These are phyloP conservation scores for Petrosia ficiformis DNA, from an alignment of 37 sponge, comb jelly and placozoan genomes.

Conservation along the genomic window DNA sequence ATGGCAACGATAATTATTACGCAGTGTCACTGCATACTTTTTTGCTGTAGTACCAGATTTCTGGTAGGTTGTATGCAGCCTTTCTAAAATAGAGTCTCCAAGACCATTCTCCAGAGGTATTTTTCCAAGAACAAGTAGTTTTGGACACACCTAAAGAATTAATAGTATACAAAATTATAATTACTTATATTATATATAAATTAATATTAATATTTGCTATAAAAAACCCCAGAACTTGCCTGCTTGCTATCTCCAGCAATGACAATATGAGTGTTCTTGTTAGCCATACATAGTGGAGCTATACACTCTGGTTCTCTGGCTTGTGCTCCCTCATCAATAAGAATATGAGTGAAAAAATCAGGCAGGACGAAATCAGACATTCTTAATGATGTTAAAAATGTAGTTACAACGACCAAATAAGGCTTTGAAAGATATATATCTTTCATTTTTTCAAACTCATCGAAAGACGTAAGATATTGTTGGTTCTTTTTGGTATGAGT, in stretches of 20 bases:
- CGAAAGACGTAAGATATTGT: neutral
- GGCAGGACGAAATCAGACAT: neutral
- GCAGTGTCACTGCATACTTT: neutral
- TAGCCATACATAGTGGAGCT: conserved; percentile 18
- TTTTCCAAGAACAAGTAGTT: conserved; percentile 18
- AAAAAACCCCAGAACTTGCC: no score
- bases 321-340: conserved; percentile 61
- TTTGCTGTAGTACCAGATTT: neutral
- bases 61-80: conserved; percentile 8
- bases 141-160: conserved; percentile 19
- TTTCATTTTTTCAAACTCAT: neutral
- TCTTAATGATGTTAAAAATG: conserved; percentile 32
- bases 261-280: conserved; percentile 11
- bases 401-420: no score
- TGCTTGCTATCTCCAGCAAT: conserved; percentile 53
- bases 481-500: neutral
- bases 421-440: neutral
- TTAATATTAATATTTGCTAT: neutral
- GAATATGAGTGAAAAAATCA: conserved; percentile 40
- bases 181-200: neutral
- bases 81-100: conserved; percentile 3
- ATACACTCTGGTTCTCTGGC: conserved; percentile 44
- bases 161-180: no score
- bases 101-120: conserved; percentile 15
- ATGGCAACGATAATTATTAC: conserved; percentile 3